Percentiles rank a stretch among this genome's conserved stretches.
phyloP scores from a whole-genome alignment of 2,888 invertebrate species.

The Dicranocentrus wangi region DNA sequence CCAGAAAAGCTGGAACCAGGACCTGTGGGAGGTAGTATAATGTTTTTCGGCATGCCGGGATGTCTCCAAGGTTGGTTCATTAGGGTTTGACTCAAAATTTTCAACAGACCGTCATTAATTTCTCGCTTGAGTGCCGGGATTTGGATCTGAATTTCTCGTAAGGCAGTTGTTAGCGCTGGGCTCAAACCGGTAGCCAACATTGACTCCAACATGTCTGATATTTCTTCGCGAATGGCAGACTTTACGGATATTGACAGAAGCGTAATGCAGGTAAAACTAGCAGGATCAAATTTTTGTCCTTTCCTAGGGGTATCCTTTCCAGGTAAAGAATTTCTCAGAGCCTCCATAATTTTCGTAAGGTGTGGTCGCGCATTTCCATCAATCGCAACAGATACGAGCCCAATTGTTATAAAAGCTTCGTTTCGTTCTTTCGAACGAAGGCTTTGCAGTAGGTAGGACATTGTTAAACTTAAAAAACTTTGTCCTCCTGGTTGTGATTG shows the following conservation, averaged over 20 bases:
- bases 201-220: constrained; percentile 88
- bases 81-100: constrained; percentile 91
- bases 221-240: constrained; percentile 84
- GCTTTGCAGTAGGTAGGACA: constrained; percentile 85
- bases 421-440: constrained; percentile 87
- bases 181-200: constrained; percentile 95
- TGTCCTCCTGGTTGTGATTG: constrained; percentile 39
- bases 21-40: constrained; percentile 55
- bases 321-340: constrained; percentile 85
- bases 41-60: constrained; percentile 84
- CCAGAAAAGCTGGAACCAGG: constrained; percentile 42
- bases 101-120: constrained; percentile 93
- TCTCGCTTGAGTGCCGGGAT: constrained; percentile 90
- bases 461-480: constrained; percentile 82
- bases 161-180: constrained; percentile 90
- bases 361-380: constrained; percentile 86
- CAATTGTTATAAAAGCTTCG: constrained; percentile 91
- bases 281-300: constrained; percentile 82
- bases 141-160: constrained; percentile 90
- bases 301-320: constrained; percentile 74
- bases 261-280: constrained; percentile 94
- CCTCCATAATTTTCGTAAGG: constrained; percentile 89
- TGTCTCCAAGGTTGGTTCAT: constrained; percentile 90
- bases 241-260: constrained; percentile 91
- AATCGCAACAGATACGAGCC: constrained; percentile 91